Conservation (phyloP, 2,797 vertebrate species). For the Platyrinchus mystaceus region DNA sequence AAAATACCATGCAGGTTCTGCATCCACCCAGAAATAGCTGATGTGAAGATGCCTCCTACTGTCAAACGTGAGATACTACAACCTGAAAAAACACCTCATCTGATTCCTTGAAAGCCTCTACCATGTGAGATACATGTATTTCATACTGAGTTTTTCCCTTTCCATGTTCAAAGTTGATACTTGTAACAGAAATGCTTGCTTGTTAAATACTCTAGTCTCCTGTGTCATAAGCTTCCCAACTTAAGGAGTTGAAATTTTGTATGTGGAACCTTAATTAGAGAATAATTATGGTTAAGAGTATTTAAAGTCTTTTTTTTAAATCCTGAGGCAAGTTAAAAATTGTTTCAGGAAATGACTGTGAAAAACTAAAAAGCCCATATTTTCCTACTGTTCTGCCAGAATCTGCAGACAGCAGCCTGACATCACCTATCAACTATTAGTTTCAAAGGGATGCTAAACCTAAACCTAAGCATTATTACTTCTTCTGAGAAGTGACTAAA, state of each 20-base stretch:
- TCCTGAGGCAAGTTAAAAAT: neutral
- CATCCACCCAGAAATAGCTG: neutral
- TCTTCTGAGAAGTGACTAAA: neutral
- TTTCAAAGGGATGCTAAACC: neutral
- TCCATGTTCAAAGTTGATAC: neutral
- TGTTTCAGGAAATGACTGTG: neutral
- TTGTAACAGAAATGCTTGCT: neutral
- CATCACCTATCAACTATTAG: too few relatives aligned
- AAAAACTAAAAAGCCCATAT: neutral
- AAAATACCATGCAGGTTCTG: neutral
- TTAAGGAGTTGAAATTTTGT: neutral
- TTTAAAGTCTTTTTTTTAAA: neutral
- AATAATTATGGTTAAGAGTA: neutral
- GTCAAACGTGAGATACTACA: constrained; percentile 42
- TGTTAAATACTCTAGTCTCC: neutral
- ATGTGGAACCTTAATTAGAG: neutral
- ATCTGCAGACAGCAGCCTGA: neutral
- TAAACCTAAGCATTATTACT: neutral
- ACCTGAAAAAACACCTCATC: neutral
- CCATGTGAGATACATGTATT: neutral
- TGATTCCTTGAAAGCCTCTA: neutral
- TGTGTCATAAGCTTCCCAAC: neutral
- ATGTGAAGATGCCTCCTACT: constrained; percentile 63
- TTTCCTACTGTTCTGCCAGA: neutral
- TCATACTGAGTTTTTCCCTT: neutral